Conservation (phyloP, 2,888 invertebrate species). For the Alloplasta piceator region DNA sequence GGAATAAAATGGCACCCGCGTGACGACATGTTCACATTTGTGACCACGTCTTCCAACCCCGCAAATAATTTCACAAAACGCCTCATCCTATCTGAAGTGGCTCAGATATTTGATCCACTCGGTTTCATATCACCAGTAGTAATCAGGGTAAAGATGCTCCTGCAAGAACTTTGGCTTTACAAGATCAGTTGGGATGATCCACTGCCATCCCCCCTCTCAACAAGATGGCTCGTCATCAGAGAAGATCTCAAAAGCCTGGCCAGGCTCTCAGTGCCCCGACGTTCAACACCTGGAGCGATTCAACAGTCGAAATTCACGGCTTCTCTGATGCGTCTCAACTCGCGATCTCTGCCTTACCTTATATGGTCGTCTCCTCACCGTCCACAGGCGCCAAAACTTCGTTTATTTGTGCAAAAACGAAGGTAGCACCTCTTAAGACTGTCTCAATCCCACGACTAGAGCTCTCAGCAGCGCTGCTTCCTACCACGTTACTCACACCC, state of each 20-base stretch:
- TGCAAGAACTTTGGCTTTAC: conserved; percentile 57
- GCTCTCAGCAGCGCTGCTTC: conserved; percentile 65
- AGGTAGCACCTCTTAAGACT: conserved; percentile 58
- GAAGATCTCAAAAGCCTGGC: conserved; percentile 34
- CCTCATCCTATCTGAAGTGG: conserved; percentile 39
- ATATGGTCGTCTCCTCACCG: conserved; percentile 8
- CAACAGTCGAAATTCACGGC: conserved; percentile 56
- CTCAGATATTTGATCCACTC: conserved; percentile 62
- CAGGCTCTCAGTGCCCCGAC: conserved; percentile 49
- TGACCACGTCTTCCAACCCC: too few relatives aligned
- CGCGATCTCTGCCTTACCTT: conserved; percentile 59
- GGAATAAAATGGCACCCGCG: conserved; percentile 32
- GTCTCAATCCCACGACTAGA: conserved; percentile 70
- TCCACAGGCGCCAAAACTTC: neutral
- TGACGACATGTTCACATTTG: conserved; percentile 19
- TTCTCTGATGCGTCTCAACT: conserved; percentile 65
- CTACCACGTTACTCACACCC: conserved; percentile 34
- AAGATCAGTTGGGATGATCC: conserved; percentile 58
- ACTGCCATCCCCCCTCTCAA: neutral
- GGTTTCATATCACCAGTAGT: conserved; percentile 55
- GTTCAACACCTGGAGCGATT: conserved; percentile 27
- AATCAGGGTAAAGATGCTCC: conserved; percentile 53
- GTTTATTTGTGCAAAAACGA: conserved; percentile 51
- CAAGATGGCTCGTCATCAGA: conserved; percentile 30
- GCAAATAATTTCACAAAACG: conserved; percentile 39